Conservation (phyloP, 2,888 invertebrate genomes). For the Pandemis heparana region DNA sequence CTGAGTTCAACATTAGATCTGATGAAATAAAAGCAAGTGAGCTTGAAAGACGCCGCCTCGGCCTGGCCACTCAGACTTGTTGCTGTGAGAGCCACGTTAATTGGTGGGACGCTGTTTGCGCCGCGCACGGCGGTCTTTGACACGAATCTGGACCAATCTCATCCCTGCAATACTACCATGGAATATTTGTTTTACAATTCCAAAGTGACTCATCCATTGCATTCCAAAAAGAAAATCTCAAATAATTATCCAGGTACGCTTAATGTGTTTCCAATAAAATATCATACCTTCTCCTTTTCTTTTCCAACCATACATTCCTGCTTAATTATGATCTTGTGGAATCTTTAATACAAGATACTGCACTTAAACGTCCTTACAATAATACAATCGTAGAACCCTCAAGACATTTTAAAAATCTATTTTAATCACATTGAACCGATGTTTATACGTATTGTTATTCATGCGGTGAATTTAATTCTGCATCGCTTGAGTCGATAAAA, state of each 20-base stretch:
- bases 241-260: neutral
- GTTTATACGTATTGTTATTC: constrained; percentile 79
- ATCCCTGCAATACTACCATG: constrained; percentile 31
- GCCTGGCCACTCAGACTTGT: constrained; percentile 63
- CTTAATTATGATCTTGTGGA: constrained; percentile 62
- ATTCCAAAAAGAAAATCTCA: neutral
- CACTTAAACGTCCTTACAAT: constrained; percentile 73
- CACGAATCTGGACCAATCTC: constrained; percentile 43
- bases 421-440: constrained; percentile 73
- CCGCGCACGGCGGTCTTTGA: constrained; percentile 47
- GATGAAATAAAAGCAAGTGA: constrained; percentile 68
- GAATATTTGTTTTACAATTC: constrained; percentile 15
- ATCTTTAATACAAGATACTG: constrained; percentile 72
- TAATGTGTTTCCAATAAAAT: neutral
- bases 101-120: constrained; percentile 70
- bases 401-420: constrained; percentile 66
- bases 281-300: neutral
- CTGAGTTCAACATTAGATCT: constrained; percentile 61
- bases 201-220: neutral
- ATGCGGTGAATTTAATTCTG: constrained; percentile 74
- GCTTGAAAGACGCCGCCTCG: constrained; percentile 72
- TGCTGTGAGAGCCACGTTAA: constrained; percentile 74
- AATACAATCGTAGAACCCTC: constrained; percentile 67
- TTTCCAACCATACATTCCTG: constrained; percentile 41
- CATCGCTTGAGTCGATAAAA: constrained; percentile 72